Base-by-base conservation (phyloP, 2,113 vertebrate species). In the Monopterus albus region DNA sequence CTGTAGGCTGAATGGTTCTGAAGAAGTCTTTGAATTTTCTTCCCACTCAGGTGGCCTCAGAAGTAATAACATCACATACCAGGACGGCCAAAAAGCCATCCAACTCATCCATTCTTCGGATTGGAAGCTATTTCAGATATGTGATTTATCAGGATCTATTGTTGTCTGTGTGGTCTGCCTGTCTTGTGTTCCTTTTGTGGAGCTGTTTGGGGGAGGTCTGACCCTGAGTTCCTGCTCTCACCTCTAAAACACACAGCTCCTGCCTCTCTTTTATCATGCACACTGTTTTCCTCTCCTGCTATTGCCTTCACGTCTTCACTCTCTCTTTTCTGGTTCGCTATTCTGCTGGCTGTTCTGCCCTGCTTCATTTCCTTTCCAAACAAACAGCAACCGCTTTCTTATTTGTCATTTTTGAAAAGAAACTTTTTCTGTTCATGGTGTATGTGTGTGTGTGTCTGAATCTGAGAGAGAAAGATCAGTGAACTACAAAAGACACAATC, bases 331-430 rank as follows among this genome's bases (percentile, higher is more conserved):
- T 76, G 52, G 26, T 71, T 58, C 17, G 1, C 70, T 67, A 56
- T 83, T 82, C 79, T 78, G 56, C 17, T 10, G 2, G n/a, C 14
- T 2, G 75, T 84, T 89, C 84, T 77, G 87, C 85, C 78, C 45
- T 1, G 66, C 64, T 85, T 83, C 53, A 0, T 60, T 72, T 84
- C 62, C 40, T 78, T 56, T 75, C 72, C 59, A 91, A 90, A 88
- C 86, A 89, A 88, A 82, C 57, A 55, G 46, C 20, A 0, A 9
- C 4, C 2, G 0, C 35, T 78, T 50, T 65, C 12, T 25, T 69
- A 79, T 40, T 42, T 59, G 18, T 23, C 12, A 18, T 76, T 79
- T 73, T 43, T 77, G 45, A 58, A 83, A 67, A 75, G 63, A 80
- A 75, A 62, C 67, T 7, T 75, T 59, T 60, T 25, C 50, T 69